Base-by-base conservation (phyloP, 2,888 invertebrate genomes). In the Machimus rusticus region DNA sequence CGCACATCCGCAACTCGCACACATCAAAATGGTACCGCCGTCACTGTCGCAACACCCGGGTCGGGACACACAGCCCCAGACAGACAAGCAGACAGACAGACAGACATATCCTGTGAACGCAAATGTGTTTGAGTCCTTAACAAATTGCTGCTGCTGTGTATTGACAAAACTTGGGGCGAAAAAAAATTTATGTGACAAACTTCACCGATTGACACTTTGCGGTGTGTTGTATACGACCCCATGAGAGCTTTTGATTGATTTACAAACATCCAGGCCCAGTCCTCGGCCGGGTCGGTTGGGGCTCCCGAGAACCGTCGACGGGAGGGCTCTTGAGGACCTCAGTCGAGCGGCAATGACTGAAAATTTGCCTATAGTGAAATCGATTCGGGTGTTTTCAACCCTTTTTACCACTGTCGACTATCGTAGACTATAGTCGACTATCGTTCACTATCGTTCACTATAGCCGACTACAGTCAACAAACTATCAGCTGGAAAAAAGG, bases 181-280 rank as follows among this genome's bases (percentile, higher is more conserved):
- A 74, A 84, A 66, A 84, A 84, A 66, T 51, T 66, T 74, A 66
- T 43, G 66, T 84, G 84, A 84, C 66, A 51, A 84, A 84, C 66
- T 84, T 43, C 74, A 46, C 46, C 43, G 74, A 85, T 74, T 74
- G 85, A 85, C 85, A 85, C 74, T 85, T 85, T 85, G 85, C 74
- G 85, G 85, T 74, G 43, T 43, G 74, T 74, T 79, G 51, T 85
- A 74, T 43, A 74, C 74, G 39, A 43, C 43, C 85, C 74, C 85
- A 74, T 74, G 85, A 43, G 85, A 85, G 74, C 43, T 85, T 74
- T 85, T 85, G 85, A 85, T 85, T 85, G 85, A 85, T 85, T 85
- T 74, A 85, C 74, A 85, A 85, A 74, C 31, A 74, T 82, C 14
- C 37, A 34, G 37, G n/a, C 23, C 39, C 39, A 39, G 39, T 39